phyloP scores from a whole-genome alignment of 2,888 invertebrate genomes.

The Eueremaeus valkanovi region DNA sequence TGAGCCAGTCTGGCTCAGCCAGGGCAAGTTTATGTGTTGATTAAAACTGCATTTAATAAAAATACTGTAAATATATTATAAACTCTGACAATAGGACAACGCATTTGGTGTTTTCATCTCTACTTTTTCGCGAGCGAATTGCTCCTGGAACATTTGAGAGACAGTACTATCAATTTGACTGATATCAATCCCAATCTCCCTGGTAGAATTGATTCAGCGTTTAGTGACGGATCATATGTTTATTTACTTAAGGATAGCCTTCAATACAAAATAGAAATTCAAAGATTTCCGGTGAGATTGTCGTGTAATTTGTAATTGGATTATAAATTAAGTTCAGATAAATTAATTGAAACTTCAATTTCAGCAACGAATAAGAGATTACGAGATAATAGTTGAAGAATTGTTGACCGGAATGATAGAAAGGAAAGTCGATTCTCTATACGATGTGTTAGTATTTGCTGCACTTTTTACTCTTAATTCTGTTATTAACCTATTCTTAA shows the following conservation, averaged over 20 bases:
- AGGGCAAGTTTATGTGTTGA: no score
- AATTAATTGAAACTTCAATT: no score
- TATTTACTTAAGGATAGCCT: background rate
- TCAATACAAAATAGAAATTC: background rate
- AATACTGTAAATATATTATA: background rate
- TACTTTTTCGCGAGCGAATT: background rate
- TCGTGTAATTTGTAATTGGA: background rate
- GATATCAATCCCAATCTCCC: background rate
- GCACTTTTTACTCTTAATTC: background rate
- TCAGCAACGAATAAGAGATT: background rate
- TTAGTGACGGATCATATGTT: background rate
- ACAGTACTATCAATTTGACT: background rate
- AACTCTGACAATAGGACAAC: background rate
- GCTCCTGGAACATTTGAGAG: background rate
- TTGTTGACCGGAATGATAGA: conserved; percentile 4
- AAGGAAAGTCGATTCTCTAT: background rate
- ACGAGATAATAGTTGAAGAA: background rate
- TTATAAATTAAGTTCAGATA: background rate
- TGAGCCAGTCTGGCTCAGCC: no score
- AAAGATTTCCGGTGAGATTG: background rate
- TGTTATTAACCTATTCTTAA: no score
- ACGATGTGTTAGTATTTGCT: background rate
- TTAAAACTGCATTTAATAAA: background rate
- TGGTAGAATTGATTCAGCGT: background rate
- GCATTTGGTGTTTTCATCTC: background rate